phyloP scores from a whole-genome alignment of 1,140 invertebrate genomes.

The Augochlora pura region DNA sequence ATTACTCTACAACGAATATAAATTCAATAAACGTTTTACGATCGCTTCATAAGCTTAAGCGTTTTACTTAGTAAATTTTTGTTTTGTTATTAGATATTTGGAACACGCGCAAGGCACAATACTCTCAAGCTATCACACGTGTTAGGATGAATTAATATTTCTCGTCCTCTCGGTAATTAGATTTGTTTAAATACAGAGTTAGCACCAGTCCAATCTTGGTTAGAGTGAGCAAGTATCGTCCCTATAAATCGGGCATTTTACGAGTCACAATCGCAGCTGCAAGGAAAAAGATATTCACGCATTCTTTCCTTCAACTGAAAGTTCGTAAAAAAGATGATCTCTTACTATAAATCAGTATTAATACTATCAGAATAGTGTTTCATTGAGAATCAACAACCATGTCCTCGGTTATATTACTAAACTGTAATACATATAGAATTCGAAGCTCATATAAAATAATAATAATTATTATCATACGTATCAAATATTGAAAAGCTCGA shows the following conservation, averaged over 20 bases:
- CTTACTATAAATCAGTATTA: conserved; percentile 40
- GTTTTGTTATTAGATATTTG: conserved; percentile 60
- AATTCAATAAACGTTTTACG: conserved; percentile 68
- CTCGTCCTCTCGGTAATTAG: conserved; percentile 53
- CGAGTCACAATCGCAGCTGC: conserved; percentile 44
- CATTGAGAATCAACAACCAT: conserved; percentile 44
- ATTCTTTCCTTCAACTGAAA: conserved; percentile 33
- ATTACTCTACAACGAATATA: conserved; percentile 75
- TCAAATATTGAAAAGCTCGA: conserved; percentile 30
- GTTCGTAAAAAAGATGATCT: conserved; percentile 26
- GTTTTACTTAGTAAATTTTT: conserved; percentile 56
- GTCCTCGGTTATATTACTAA: conserved; percentile 25
- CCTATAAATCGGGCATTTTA: conserved; percentile 53
- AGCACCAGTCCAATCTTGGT: conserved; percentile 70
- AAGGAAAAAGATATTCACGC: conserved; percentile 28
- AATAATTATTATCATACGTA: conserved; percentile 26
- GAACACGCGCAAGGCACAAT: conserved; percentile 79
- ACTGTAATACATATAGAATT: conserved; percentile 35
- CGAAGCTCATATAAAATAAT: conserved; percentile 23
- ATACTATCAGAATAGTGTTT: conserved; percentile 32
- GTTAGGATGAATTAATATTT: conserved; percentile 65
- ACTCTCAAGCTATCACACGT: conserved; percentile 72
- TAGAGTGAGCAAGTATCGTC: conserved; percentile 63
- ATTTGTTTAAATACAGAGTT: conserved; percentile 61
- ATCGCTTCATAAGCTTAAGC: conserved; percentile 58